A percentile compares a stretch with the other conserved stretches of the same genome.
phyloP scores from a whole-genome alignment of 2,113 vertebrate genomes.

The Fulica atra region DNA sequence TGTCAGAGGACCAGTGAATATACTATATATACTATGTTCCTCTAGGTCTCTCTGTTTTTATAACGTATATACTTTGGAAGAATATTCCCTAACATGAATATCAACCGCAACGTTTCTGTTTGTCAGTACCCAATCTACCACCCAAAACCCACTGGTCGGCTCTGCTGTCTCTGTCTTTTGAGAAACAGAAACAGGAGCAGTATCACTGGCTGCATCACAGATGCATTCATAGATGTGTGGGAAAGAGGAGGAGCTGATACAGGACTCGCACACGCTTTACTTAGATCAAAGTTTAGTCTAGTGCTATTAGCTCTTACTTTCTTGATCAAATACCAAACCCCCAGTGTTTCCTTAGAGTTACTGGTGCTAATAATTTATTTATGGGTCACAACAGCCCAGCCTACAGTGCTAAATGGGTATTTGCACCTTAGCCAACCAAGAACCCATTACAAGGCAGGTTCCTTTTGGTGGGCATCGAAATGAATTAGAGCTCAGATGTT shows the following conservation, averaged over 20 bases:
- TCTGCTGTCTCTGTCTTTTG: background rate
- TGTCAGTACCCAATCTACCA: background rate
- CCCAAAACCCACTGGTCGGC: background rate
- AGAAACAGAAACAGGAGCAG: background rate
- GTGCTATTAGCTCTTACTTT: background rate
- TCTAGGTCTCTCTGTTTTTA: background rate
- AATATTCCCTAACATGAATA: rapidly evolving
- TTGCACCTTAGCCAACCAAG: background rate
- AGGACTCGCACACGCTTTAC: background rate
- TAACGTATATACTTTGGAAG: background rate
- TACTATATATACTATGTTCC: background rate
- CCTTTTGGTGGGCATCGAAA: background rate
- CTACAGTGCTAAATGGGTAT: background rate
- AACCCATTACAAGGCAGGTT: background rate
- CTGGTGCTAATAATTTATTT: background rate
- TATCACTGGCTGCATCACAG: background rate
- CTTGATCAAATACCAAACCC: background rate
- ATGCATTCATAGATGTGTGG: background rate
- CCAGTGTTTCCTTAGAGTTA: background rate
- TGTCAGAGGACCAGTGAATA: background rate
- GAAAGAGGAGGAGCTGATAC: background rate
- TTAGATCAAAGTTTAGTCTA: background rate
- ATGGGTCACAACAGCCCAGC: background rate
- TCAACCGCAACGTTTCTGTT: background rate
- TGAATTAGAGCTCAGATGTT: background rate